Evolutionary conservation across 2,888 invertebrate genomes (phyloP), one percentile per base, ranked within the genome.

Genomic region (Apocheima hispidaria): DNA sequence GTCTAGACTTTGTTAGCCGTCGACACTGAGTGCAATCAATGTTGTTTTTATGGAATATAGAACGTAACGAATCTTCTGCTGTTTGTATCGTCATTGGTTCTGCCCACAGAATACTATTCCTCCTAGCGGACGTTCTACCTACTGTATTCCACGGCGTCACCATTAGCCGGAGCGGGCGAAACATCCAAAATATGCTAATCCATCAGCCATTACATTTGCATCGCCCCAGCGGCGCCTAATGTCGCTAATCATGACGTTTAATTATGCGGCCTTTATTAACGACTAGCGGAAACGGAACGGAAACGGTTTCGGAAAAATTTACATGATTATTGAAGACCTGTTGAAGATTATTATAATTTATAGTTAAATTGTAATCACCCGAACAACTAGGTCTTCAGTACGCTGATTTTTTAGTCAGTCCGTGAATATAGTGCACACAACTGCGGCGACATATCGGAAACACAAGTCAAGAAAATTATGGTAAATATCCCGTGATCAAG

Each of bases 141-240:
- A 35, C 48, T 49, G 48, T 9, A 4, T 21, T 35, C 35, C 21
- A 48, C 49, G 49, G 20, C 20, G 30, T n/a, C 46, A 46, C 46
- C 46, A 46, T 46, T 33, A 46, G 5, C 36, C 23, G 36, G 48
- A 44, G 56, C 44, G 59, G 44, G 40, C 28, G 60, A 64, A 69
- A 71, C 66, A 66, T 59, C 63, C 57, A 46, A 53, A 68, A 68
- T 68, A 71, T 69, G 71, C 63, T 68, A 69, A 71, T 69, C 54
- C 41, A 57, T 63, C 59, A 63, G 61, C 57, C 59, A 60, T 71
- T 69, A 65, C 69, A 69, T 69, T 67, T 57, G 65, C 66, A 68
- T 65, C 57, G 65, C 60, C 46, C 35, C 57, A 12, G 41, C 63
- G 58, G 20, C 50, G 63, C 50, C 52, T 68, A 63, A 60, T 63